A percentile compares a stretch with the other conserved stretches of the same genome.
These are phyloP conservation scores for Pseudococcus jackbeardsleyi DNA, from an alignment of 2,888 invertebrate species.

Conservation along the genomic window DNA sequence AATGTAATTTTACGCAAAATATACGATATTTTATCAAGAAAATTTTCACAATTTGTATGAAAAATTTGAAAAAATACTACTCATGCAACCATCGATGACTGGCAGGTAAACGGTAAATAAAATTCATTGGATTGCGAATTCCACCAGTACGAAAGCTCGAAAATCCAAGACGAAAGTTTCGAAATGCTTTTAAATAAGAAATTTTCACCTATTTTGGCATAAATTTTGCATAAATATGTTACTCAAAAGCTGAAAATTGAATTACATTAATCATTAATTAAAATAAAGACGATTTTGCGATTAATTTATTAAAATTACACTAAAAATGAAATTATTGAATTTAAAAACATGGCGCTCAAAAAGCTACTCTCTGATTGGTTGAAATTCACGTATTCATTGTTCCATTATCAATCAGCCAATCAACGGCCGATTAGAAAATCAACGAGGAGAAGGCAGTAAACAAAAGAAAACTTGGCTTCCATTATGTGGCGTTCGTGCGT, in stretches of 20 bases:
- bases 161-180: background rate
- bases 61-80: conserved; percentile 31
- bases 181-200: background rate
- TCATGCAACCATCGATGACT: conserved; percentile 50
- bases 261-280: background rate
- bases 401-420: background rate
- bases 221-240: background rate
- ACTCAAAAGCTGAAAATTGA: background rate
- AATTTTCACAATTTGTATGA: background rate
- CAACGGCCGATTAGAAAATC: background rate
- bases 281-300: background rate
- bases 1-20: background rate
- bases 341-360: conserved; percentile 18
- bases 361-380: background rate
- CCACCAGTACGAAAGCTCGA: background rate
- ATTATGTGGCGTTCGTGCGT: conserved; percentile 45
- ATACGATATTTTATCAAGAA: background rate
- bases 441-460: conserved; percentile 37
- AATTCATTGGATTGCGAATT: conserved; percentile 26
- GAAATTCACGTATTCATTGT: background rate
- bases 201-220: background rate
- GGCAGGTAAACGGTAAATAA: background rate
- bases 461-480: conserved; percentile 53
- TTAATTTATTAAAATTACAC: background rate
- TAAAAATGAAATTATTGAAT: background rate